These are phyloP conservation scores for Phrynocephalus versicolor DNA, from an alignment of 2,113 vertebrate genomes.

Conservation along the genomic window DNA sequence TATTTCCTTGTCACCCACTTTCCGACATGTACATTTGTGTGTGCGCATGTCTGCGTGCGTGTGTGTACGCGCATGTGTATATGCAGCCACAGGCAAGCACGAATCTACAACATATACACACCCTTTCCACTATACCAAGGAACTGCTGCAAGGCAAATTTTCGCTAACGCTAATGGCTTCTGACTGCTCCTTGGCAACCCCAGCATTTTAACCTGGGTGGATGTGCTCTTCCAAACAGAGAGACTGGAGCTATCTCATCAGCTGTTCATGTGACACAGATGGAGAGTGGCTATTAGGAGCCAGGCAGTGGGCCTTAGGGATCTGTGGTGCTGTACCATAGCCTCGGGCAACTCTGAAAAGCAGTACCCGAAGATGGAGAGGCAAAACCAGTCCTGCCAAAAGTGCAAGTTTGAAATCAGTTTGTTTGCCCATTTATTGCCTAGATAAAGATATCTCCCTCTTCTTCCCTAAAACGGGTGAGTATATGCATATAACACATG, in stretches of 20 bases:
- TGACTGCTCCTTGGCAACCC: conserved; percentile 99
- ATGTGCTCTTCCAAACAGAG: conserved; percentile 91
- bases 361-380: conserved; percentile 88
- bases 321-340: conserved; percentile 97
- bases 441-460: conserved; percentile 78
- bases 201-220: conserved; percentile 97
- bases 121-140: conserved; percentile 88
- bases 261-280: conserved; percentile 88
- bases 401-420: conserved; percentile 82
- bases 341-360: conserved; percentile 95
- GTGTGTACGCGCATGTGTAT: neutral
- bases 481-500: conserved; percentile 62
- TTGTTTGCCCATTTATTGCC: conserved; percentile 73
- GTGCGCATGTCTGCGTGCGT: conserved; percentile 37
- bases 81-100: conserved; percentile 45
- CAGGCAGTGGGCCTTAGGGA: conserved; percentile 95
- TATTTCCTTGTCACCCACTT: conserved; percentile 45
- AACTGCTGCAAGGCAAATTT: conserved; percentile 99
- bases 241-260: conserved; percentile 91
- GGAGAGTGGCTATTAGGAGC: conserved; percentile 98
- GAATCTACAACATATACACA: conserved; percentile 65
- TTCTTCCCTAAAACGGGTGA: conserved; percentile 61
- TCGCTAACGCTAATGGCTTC: conserved; percentile 99
- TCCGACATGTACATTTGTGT: conserved; percentile 50
- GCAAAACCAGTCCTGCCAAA: conserved; percentile 61